These are phyloP conservation scores for Hystrix brachyura DNA, from an alignment of 2,113 vertebrate species.

Conservation along the genomic window DNA sequence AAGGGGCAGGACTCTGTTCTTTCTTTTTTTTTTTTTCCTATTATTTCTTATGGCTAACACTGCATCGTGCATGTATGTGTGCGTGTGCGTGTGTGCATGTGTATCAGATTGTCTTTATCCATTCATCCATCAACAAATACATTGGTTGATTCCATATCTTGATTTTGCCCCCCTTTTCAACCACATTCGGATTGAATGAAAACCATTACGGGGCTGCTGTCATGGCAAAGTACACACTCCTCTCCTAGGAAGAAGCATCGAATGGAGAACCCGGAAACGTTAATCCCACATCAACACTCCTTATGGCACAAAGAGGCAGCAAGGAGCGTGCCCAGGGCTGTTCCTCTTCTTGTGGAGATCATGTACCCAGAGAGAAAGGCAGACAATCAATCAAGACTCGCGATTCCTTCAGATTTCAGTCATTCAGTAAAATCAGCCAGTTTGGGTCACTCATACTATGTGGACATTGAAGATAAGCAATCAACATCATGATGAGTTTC, in stretches of 20 bases:
- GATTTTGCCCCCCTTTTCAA: background rate
- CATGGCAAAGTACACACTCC: background rate
- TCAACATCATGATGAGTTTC: background rate
- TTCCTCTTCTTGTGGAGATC: background rate
- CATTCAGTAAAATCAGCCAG: background rate
- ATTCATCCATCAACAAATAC: background rate
- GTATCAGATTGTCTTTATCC: background rate
- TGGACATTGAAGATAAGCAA: background rate
- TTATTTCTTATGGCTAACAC: background rate
- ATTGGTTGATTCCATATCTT: background rate
- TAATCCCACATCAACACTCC: background rate
- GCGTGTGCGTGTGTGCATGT: too few relatives aligned
- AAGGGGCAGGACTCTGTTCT: background rate
- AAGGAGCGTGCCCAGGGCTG: fast-evolving
- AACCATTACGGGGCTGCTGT: background rate
- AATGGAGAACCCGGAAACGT: background rate
- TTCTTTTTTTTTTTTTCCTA: too few relatives aligned
- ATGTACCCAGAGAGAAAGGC: background rate
- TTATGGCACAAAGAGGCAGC: background rate
- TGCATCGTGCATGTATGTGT: background rate
- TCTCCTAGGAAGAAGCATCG: background rate
- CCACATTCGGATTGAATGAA: background rate
- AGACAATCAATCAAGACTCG: background rate
- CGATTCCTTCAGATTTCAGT: background rate
- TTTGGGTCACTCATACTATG: background rate